Percentiles rank a stretch among this genome's conserved stretches.
phyloP scores from a whole-genome alignment of 2,888 invertebrate species.

The Oconnorella tubifera region DNA sequence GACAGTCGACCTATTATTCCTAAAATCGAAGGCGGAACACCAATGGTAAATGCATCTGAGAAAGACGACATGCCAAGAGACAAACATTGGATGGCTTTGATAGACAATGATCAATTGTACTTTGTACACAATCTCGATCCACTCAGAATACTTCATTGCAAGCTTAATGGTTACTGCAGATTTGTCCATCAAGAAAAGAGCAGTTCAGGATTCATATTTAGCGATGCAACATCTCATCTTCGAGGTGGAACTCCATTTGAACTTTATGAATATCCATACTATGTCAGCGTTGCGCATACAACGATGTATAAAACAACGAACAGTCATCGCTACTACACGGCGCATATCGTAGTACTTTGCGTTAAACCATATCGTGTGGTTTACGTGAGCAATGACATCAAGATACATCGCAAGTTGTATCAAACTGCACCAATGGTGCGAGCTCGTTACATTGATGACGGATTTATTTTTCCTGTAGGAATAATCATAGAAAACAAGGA shows the following conservation, averaged over 20 bases:
- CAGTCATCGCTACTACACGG: slow-evolving; percentile 35
- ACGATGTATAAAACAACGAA: slow-evolving; percentile 37
- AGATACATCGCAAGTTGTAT: slow-evolving; percentile 35
- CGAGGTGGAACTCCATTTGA: slow-evolving; percentile 41
- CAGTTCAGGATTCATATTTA: slow-evolving; percentile 34
- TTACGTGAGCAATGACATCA: slow-evolving; percentile 37
- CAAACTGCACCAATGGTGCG: slow-evolving; percentile 37
- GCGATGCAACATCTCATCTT: slow-evolving; percentile 33
- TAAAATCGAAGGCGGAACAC: slow-evolving; percentile 36
- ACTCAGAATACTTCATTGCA: slow-evolving; percentile 36
- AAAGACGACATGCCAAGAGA: slow-evolving; percentile 39
- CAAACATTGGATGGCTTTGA: slow-evolving; percentile 40
- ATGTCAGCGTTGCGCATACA: slow-evolving; percentile 38
- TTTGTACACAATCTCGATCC: slow-evolving; percentile 42
- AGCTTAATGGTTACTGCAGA: slow-evolving; percentile 30
- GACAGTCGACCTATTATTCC: slow-evolving; percentile 37
- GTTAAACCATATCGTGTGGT: slow-evolving; percentile 37
- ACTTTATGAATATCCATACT: slow-evolving; percentile 36
- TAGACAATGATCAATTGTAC: slow-evolving; percentile 31
- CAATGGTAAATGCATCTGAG: slow-evolving; percentile 37
- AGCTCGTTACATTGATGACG: slow-evolving; percentile 36
- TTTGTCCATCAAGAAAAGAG: slow-evolving; percentile 35
- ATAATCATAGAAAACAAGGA: slow-evolving; percentile 36
- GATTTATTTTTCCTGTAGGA: slow-evolving; percentile 41
- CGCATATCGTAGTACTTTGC: slow-evolving; percentile 37